These are phyloP conservation scores for Chrysemys picta DNA, from an alignment of 2,113 vertebrate species.

Conservation along the genomic window DNA sequence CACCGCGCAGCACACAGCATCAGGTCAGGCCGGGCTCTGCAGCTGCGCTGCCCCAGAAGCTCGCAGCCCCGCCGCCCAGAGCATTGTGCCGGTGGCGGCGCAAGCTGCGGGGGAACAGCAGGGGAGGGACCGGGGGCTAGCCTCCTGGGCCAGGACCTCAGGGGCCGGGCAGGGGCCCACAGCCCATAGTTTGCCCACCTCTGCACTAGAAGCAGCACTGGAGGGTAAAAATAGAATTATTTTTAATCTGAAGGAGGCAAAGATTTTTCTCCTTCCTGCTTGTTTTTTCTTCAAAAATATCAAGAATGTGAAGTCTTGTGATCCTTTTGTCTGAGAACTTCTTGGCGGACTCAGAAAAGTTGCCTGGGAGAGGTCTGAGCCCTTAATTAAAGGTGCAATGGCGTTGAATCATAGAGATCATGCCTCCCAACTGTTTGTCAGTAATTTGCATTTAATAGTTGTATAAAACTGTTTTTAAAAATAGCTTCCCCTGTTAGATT, in stretches of 20 bases:
- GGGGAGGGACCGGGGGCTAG: too few relatives aligned
- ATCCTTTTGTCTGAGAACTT: background rate
- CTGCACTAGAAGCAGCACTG: background rate
- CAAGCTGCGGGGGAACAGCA: too few relatives aligned
- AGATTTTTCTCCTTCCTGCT: background rate
- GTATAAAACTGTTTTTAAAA: accelerated
- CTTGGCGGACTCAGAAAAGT: background rate
- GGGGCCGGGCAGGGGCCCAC: too few relatives aligned
- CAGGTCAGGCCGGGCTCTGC: too few relatives aligned
- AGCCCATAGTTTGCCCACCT: too few relatives aligned
- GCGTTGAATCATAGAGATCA: background rate
- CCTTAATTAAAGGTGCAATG: background rate
- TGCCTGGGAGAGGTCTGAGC: accelerated
- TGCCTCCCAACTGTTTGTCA: background rate
- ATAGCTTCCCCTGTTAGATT: background rate
- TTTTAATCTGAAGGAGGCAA: background rate
- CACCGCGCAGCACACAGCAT: too few relatives aligned
- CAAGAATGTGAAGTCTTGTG: background rate
- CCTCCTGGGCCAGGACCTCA: too few relatives aligned
- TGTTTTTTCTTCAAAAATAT: background rate
- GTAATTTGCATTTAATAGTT: background rate
- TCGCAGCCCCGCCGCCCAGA: too few relatives aligned
- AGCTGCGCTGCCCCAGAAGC: too few relatives aligned
- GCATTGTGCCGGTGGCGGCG: too few relatives aligned
- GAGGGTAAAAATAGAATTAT: background rate